phyloP scores from a whole-genome alignment of 2,888 invertebrate species.

The Drosophila niveifrons region DNA sequence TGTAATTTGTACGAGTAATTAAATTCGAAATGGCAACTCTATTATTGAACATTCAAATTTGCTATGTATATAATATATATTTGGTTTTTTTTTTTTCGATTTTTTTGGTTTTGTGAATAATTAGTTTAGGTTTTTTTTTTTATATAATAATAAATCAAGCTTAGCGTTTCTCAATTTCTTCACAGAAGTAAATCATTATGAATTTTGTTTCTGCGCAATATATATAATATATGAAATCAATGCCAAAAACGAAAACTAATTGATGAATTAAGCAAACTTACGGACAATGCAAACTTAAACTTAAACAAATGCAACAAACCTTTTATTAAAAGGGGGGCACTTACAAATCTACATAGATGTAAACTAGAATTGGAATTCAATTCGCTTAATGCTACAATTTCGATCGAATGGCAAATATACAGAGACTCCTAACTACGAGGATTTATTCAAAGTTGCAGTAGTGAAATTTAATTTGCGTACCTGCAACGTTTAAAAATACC shows the following conservation, averaged over 20 bases:
- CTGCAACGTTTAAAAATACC: slow-evolving; percentile 13
- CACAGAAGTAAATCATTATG: slow-evolving; percentile 40
- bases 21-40: slow-evolving; percentile 70
- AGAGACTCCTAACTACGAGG: slow-evolving; percentile 38
- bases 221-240: slow-evolving; percentile 29
- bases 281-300: slow-evolving; percentile 57
- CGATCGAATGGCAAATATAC: slow-evolving; percentile 24
- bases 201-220: slow-evolving; percentile 41
- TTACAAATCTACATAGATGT: slow-evolving; percentile 13
- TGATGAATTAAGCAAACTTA: slow-evolving; percentile 55
- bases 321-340: slow-evolving; percentile 6
- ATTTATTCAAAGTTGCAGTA: slow-evolving; percentile 12
- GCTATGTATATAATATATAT: slow-evolving; percentile 59
- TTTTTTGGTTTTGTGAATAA: slow-evolving; percentile 13
- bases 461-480: slow-evolving; percentile 5
- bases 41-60: slow-evolving; percentile 78
- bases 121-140: slow-evolving; percentile 14
- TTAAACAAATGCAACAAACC: slow-evolving; percentile 49
- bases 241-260: slow-evolving; percentile 41
- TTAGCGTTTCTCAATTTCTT: slow-evolving; percentile 38
- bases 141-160: slow-evolving; percentile 46
- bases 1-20: slow-evolving; percentile 38
- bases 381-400: slow-evolving; percentile 14
- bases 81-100: neutral
- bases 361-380: slow-evolving; percentile 2